Base-by-base conservation (phyloP, 2,797 vertebrate species). In the Thunnus albacares region DNA sequence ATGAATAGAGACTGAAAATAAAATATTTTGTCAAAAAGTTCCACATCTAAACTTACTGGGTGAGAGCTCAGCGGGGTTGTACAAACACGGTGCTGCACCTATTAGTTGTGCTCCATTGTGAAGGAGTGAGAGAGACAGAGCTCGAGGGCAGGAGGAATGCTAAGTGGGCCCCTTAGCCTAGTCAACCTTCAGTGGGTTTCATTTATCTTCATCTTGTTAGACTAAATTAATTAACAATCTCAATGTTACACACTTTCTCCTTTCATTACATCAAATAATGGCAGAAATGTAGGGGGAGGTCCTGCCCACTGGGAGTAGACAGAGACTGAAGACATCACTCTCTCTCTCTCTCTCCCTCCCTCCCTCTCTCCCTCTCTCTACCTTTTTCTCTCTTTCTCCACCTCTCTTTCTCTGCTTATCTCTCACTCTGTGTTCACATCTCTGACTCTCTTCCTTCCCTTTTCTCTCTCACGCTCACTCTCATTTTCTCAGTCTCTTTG, bases 231-330 rank as follows among this genome's bases (percentile, higher is more conserved):
- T 98, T 98, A 99, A 97, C 97, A 97, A 97, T 97, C 96, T 99
- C 96, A 95, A 93, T 97, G 96, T 97, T 97, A 96, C 96, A 97
- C 96, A 97, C 97, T 98, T 98, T 98, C 97, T 96, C 96, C 97
- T 99, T 98, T 98, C 97, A 98, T 98, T 98, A 99, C 97, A 97
- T 98, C 97, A 98, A 97, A 97, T 98, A 98, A 97, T 97, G 94
- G 95, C 91, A 95, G 90, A 92, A 95, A 96, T 96, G 94, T 90
- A 94, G 94, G 93, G 96, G 94, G 94, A 94, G 94, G 93, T 94
- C 92, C 92, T 92, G 90, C 92, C 94, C 90, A 92, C 87, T 91
- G 94, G 94, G 94, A 95, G 93, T 92, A 94, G 87, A 87, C 83
- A 83, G 84, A 82, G 83, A 92, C 89, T 91, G 85, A 92, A 94